Evolutionary conservation across 1,140 invertebrate genomes (phyloP).

Genomic region (Brachionus angularis): DNA sequence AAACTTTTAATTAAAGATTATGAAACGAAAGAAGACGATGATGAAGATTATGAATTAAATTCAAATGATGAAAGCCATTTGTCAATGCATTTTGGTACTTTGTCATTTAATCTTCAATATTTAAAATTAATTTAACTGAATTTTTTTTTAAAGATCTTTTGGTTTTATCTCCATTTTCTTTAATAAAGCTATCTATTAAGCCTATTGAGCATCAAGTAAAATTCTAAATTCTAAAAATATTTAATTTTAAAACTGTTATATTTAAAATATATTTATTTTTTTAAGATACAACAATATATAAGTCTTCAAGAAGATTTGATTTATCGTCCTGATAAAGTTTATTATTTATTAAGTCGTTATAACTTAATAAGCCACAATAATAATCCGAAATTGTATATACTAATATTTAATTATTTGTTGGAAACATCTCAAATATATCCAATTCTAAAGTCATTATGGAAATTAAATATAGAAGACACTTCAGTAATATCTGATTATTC

Average conservation of each 20-base stretch:
- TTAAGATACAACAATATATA: constrained; percentile 35
- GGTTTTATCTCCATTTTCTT: constrained; percentile 10
- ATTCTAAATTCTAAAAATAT: not conserved
- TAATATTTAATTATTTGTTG: constrained; percentile 19
- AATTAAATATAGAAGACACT: not conserved
- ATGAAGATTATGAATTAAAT: not conserved
- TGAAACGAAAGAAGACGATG: not conserved
- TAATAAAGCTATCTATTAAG: constrained; percentile 13
- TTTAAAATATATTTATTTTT: not conserved
- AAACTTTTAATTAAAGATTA: not conserved
- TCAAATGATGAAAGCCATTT: constrained; percentile 14
- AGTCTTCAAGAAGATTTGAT: constrained; percentile 34
- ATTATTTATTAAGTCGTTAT: constrained; percentile 8
- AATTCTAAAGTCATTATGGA: constrained; percentile 17
- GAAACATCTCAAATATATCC: constrained; percentile 18
- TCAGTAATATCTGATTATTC: constrained; percentile 3
- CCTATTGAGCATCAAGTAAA: constrained; percentile 19
- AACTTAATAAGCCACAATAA: constrained; percentile 12
- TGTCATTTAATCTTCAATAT: no score
- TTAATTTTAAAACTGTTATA: not conserved
- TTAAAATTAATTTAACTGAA: no score
- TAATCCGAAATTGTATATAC: no score
- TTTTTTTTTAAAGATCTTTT: constrained; percentile 18
- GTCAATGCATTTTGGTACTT: constrained; percentile 32
- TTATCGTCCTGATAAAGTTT: constrained; percentile 9